phyloP scores from a whole-genome alignment of 92 coral and sea anemone genomes.

The Montipora capitata region DNA sequence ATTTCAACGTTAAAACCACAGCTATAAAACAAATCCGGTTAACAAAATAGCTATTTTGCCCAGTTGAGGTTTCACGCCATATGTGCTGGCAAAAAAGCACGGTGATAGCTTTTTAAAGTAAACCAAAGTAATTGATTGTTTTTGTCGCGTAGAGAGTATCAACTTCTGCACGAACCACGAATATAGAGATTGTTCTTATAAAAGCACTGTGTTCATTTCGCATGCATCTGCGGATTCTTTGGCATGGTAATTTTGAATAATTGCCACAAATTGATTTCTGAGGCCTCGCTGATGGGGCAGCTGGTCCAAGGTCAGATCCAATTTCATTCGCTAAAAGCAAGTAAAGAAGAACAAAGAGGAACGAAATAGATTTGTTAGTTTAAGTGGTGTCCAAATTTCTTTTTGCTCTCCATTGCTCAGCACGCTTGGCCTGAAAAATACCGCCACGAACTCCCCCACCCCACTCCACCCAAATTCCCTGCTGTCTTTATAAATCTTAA shows the following conservation, averaged over 20 bases:
- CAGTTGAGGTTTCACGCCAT: conserved; percentile 35
- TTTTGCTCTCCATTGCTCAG: not conserved
- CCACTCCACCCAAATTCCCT: not conserved
- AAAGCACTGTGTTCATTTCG: conserved; percentile 10
- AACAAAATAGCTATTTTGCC: conserved; percentile 21
- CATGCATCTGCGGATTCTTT: conserved; percentile 56
- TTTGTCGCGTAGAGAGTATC: conserved; percentile 23
- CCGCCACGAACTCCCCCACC: not conserved
- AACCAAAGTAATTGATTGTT: conserved; percentile 28
- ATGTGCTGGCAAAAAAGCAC: conserved; percentile 7
- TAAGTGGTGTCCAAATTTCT: conserved; percentile 21
- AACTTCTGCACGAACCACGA: conserved; percentile 14
- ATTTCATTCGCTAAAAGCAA: conserved; percentile 39
- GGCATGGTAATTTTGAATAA: conserved; percentile 59
- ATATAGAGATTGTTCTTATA: conserved; percentile 8
- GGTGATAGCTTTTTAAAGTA: conserved; percentile 7
- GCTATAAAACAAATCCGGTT: conserved; percentile 52
- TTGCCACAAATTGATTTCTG: conserved; percentile 51
- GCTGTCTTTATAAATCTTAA: not conserved
- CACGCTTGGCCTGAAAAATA: not conserved
- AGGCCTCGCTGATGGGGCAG: conserved; percentile 64
- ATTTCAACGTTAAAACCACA: conserved; percentile 56
- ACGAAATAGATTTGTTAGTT: conserved; percentile 35
- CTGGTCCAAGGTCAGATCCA: conserved; percentile 37
- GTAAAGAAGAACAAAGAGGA: conserved; percentile 25